phyloP scores from a whole-genome alignment of 2,797 vertebrate species.

The Sitta carolinensis region DNA sequence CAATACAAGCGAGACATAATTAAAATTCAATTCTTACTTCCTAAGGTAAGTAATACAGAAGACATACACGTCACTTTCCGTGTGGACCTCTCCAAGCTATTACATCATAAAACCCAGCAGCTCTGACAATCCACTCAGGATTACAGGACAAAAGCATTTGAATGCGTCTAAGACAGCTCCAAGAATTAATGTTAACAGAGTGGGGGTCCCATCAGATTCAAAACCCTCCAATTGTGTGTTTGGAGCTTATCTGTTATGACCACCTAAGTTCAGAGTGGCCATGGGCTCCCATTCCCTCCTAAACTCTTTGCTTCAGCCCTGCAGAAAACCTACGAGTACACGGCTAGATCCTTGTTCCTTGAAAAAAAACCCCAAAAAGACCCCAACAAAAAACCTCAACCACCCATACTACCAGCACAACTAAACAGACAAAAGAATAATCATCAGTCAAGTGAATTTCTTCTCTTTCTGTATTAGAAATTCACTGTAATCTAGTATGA shows the following conservation, averaged over 20 bases:
- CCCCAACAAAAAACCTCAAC: not conserved
- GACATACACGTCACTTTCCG: fast-evolving
- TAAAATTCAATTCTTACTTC: not conserved
- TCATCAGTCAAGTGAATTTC: not conserved
- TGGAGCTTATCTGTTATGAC: not conserved
- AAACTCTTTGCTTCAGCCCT: not conserved
- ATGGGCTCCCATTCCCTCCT: not conserved
- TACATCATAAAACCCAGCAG: not conserved
- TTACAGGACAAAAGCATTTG: not conserved
- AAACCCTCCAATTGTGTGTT: not conserved
- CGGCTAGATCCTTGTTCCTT: not conserved
- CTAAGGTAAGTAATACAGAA: not conserved
- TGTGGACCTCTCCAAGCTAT: not conserved
- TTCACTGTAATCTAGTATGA: not conserved
- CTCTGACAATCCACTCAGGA: not conserved
- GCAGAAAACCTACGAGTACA: not conserved
- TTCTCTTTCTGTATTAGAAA: not conserved
- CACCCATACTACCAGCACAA: not conserved
- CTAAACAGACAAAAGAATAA: not conserved
- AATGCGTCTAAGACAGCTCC: not conserved
- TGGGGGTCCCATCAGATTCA: not conserved
- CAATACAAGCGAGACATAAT: not conserved
- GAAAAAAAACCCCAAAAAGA: fast-evolving
- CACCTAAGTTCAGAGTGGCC: not conserved
- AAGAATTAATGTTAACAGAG: not conserved